These are phyloP conservation scores for Aepyceros melampus DNA, from an alignment of 2,113 vertebrate genomes.

Conservation along the genomic window DNA sequence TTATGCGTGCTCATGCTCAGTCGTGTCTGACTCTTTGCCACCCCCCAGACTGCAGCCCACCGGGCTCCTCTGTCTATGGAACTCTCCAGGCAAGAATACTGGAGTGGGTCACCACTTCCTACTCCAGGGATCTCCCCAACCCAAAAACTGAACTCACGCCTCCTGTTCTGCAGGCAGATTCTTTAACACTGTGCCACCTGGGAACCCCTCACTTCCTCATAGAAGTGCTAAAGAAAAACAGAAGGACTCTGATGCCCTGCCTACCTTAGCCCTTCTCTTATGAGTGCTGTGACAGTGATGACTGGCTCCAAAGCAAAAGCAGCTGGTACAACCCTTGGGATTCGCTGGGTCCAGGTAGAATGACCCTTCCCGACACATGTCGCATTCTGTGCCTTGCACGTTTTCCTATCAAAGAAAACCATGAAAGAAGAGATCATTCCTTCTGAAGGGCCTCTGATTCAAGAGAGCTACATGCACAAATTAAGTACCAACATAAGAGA, in stretches of 20 bases:
- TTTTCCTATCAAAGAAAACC: constrained; percentile 85
- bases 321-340: constrained; percentile 88
- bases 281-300: constrained; percentile 86
- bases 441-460: background rate
- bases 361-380: constrained; percentile 85
- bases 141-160: background rate
- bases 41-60: background rate
- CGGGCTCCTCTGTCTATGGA: background rate
- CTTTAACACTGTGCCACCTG: background rate
- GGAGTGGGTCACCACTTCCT: background rate
- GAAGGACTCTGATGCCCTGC: background rate
- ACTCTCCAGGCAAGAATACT: background rate
- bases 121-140: background rate
- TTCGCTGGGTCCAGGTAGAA: constrained; percentile 90
- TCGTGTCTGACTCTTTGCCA: background rate
- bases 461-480: background rate
- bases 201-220: background rate
- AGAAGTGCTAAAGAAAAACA: background rate
- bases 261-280: constrained; percentile 88
- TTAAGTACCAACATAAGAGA: background rate
- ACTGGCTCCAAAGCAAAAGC: constrained; percentile 93
- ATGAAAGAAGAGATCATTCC: background rate
- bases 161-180: background rate
- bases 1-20: background rate
- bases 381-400: constrained; percentile 86